Evolutionary conservation across 2,797 vertebrate genomes (phyloP), one percentile per base, ranked within the genome.

Genomic region (Acanthurus lineatus): DNA sequence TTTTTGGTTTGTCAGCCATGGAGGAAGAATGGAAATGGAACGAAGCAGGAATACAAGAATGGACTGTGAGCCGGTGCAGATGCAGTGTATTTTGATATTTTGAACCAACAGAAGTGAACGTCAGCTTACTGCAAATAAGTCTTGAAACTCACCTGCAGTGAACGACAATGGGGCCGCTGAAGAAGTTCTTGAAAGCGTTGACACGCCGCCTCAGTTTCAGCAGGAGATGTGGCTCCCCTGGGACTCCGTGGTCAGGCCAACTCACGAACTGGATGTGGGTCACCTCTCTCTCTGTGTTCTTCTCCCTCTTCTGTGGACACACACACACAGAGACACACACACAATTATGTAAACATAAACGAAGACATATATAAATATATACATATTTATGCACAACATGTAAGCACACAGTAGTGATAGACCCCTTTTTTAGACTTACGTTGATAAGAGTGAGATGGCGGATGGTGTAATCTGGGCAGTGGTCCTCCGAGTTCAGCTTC

Each of bases 191-290:
- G 90, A 99, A 97, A 22, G 96, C 91, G 0, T 98, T 99, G 82
- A 99, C 97, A 48, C 98, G 95, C 19, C 97, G 92, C 8, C 98
- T 95, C 20, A 99, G 94, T 77, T 97, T 99, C 60, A 99, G 96
- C 35, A 99, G 97, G 53, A 98, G 96, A 73, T 97, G 96, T 0
- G 98, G 94, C 25, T 99, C 97, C 1, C 95, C 96, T 0, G 98
- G 98, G 0, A 99, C 97, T 0, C 98, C 98, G 0, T 99, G 98
- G 85, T 99, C 98, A 0, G 98, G 98, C 98, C 98, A 99, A 63
- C 97, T 98, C 73, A 94, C 97, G 90, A 99, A 99, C 88, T 99
- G 98, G 84, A 99, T 98, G 73, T 99, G 98, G 10, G 97, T 98
- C 77, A 99, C 95, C 49, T 97, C 97, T 82, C 98, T 95, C 81